phyloP scores from a whole-genome alignment of 2,113 vertebrate genomes.

The Hyperopisus bebe region DNA sequence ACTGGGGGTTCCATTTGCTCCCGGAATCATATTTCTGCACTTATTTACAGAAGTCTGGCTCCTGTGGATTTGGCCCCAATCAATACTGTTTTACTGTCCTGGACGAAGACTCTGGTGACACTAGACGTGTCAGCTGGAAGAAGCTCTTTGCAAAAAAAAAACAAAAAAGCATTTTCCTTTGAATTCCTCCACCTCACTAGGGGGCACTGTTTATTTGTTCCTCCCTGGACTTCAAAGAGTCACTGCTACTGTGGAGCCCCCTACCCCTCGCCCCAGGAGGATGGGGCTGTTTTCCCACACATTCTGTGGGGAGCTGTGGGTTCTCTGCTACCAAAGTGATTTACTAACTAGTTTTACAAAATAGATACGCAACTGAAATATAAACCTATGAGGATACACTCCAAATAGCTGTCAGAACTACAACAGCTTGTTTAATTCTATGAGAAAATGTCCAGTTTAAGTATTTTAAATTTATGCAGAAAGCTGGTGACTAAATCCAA shows the following conservation, averaged over 20 bases:
- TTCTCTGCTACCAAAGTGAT: not conserved
- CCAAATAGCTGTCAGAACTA: not conserved
- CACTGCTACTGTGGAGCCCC: not conserved
- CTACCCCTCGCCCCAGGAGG: not conserved
- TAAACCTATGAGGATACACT: not conserved
- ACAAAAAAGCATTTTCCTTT: not conserved
- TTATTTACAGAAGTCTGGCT: not conserved
- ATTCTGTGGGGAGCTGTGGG: not conserved
- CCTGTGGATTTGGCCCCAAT: not conserved
- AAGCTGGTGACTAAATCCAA: not conserved
- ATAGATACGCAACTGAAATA: not conserved
- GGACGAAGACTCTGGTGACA: not conserved
- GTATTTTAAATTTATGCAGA: not conserved
- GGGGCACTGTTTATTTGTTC: constrained; percentile 13
- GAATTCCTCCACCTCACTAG: constrained; percentile 20
- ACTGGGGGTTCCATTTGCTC: not conserved
- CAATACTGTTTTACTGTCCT: not conserved
- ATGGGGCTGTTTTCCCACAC: not conserved
- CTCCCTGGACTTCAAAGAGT: not conserved
- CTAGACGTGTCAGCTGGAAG: not conserved
- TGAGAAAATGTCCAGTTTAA: not conserved
- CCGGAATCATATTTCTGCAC: not conserved
- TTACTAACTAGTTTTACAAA: not conserved
- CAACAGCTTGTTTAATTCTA: not conserved
- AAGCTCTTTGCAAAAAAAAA: not conserved